Base-by-base conservation (phyloP, 1,140 invertebrate species). In the Latrodectus geometricus region DNA sequence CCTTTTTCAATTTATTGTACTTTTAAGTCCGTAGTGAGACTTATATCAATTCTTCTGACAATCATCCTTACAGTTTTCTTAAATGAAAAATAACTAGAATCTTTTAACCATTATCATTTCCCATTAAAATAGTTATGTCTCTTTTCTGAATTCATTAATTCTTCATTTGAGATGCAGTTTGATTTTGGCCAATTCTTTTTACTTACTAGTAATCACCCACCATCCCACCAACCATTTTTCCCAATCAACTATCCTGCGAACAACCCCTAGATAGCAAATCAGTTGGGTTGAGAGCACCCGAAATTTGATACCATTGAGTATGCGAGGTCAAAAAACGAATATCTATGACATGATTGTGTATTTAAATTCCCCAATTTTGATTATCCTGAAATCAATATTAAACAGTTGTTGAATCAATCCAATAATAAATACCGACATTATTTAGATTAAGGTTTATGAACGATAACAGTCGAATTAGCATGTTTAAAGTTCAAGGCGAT, bases 401-500 rank as follows among this genome's bases (percentile, higher is more conserved):
- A n/a, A n/a, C n/a, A n/a, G n/a, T n/a, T n/a, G n/a, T n/a, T n/a
- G n/a, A n/a, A n/a, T n/a, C n/a, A n/a, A n/a, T n/a, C n/a, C n/a
- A n/a, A 86, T 35, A 86, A 17, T 86, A 74, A 48, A 20, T 20
- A 9, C 15, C 17, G n/a, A n/a, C n/a, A 74, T 12, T n/a, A 4
- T 7, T 17, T 21, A 20, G 9, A 14, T 21, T 3, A 72, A 14
- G n/a, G 3, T 50, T 14, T 9, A 81, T 21, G 5, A 20, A n/a
- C 14, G 66, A 20, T 8, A 70, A 52, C n/a, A 81, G 52, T 52
- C 66, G 20, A 81, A n/a, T 5, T 4, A 14, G 15, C 79, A 81
- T 5, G 69, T 52, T 3, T 74, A 17, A n/a, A 83, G 80, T 20
- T 83, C 80, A 9, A 83, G 17, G 7, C 78, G 35, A 35, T 69